phyloP scores from a whole-genome alignment of 2,888 invertebrate genomes.

The Eupithecia centaureata region DNA sequence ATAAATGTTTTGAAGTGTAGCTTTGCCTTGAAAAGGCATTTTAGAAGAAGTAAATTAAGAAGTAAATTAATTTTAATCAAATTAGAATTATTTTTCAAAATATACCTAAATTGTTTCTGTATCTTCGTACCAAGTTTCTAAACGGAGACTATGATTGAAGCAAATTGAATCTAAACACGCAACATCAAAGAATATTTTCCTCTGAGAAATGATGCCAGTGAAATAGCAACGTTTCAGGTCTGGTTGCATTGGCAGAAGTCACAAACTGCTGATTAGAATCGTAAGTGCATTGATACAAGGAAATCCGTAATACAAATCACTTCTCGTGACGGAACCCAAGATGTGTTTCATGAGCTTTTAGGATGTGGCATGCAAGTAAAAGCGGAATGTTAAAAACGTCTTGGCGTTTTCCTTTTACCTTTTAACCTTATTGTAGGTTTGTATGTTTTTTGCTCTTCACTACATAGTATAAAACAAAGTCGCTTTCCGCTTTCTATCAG shows the following conservation, averaged over 20 bases:
- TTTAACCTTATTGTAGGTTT: too few relatives aligned
- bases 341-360: background rate
- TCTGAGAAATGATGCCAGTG: background rate
- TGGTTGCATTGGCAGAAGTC: conserved; percentile 70
- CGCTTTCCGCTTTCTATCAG: too few relatives aligned
- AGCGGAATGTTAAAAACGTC: too few relatives aligned
- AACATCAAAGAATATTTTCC: background rate
- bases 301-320: conserved; percentile 7
- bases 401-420: too few relatives aligned
- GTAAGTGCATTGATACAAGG: conserved; percentile 18
- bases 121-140: background rate
- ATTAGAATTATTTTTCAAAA: too few relatives aligned
- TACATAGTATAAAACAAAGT: too few relatives aligned
- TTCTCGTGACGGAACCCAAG: background rate
- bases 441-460: too few relatives aligned
- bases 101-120: background rate
- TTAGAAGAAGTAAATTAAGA: too few relatives aligned
- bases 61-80: too few relatives aligned
- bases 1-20: background rate
- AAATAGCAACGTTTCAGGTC: conserved; percentile 20
- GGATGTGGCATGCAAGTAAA: too few relatives aligned
- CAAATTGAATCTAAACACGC: background rate
- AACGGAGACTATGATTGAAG: background rate
- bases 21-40: background rate
- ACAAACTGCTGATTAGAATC: conserved; percentile 51